Percentiles rank a stretch among this genome's conserved stretches.
phyloP scores from a whole-genome alignment of 2,888 invertebrate species.

The Ophion ellenae region DNA sequence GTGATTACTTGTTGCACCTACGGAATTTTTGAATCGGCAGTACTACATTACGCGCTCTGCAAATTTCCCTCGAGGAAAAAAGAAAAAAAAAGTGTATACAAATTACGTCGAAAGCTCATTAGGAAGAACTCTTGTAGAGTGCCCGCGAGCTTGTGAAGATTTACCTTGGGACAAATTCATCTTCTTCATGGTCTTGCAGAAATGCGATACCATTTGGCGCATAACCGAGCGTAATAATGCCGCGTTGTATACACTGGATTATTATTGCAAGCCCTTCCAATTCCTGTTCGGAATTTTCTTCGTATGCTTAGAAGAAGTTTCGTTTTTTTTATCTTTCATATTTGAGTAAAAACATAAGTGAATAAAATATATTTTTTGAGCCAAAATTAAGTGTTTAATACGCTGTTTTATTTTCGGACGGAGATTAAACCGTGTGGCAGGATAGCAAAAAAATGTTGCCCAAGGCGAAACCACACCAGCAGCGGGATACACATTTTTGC shows the following conservation, averaged over 20 bases:
- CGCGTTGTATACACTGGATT: slow-evolving; percentile 19
- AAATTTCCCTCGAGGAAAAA: slow-evolving; percentile 60
- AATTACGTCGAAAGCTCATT: slow-evolving; percentile 4
- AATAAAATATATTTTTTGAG: no score
- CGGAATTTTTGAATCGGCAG: slow-evolving; percentile 37
- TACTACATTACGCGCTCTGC: slow-evolving; percentile 11
- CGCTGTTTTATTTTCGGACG: no score
- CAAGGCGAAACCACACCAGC: no score
- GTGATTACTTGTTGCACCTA: slow-evolving; percentile 40
- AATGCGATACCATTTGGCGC: slow-evolving; percentile 10
- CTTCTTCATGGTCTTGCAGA: slow-evolving; percentile 17
- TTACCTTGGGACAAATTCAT: slow-evolving; percentile 51
- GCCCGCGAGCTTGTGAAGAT: slow-evolving; percentile 37
- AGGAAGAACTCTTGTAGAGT: slow-evolving; percentile 40
- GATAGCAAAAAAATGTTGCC: no score
- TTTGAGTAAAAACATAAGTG: no score
- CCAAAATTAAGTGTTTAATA: no score
- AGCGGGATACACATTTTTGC: no score
- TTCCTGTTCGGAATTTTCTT: slow-evolving; percentile 28
- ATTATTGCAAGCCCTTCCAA: slow-evolving; percentile 43
- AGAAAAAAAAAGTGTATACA: background rate
- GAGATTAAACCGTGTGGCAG: no score
- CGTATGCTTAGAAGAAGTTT: background rate
- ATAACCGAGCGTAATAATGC: slow-evolving; percentile 15
- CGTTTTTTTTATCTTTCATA: background rate